Percentiles rank a stretch among this genome's conserved stretches.
phyloP scores from a whole-genome alignment of 2,113 vertebrate species.

The Lichenostomus cassidix region DNA sequence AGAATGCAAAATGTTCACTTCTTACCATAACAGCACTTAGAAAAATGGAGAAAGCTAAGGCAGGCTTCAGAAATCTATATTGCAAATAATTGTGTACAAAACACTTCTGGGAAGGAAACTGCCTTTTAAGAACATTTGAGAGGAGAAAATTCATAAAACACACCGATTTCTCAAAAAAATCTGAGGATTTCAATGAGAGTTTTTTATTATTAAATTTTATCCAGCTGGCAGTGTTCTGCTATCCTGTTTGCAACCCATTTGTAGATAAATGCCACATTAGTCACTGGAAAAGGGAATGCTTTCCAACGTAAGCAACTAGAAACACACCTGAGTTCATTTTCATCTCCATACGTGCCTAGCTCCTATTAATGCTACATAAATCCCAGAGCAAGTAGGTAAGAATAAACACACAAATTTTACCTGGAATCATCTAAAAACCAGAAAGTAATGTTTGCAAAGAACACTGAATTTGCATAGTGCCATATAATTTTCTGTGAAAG shows the following conservation, averaged over 20 bases:
- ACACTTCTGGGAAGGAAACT: background rate
- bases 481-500: background rate
- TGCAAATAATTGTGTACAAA: background rate
- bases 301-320: slow-evolving; percentile 4
- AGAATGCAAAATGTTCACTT: background rate
- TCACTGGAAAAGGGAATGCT: background rate
- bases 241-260: background rate
- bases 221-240: background rate
- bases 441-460: background rate
- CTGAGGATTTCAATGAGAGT: background rate
- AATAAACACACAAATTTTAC: slow-evolving; percentile 27
- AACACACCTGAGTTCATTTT: slow-evolving; percentile 18
- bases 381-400: background rate
- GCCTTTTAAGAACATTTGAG: background rate
- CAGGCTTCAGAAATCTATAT: background rate
- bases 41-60: background rate
- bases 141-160: background rate
- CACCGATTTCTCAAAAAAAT: background rate
- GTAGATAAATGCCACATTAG: background rate
- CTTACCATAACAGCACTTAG: background rate
- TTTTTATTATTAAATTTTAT: background rate
- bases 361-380: slow-evolving; percentile 14
- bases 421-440: background rate
- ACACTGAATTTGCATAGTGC: background rate
- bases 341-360: background rate